phyloP scores from a whole-genome alignment of 2,888 invertebrate species.

The Malthinus seriepunctatus region DNA sequence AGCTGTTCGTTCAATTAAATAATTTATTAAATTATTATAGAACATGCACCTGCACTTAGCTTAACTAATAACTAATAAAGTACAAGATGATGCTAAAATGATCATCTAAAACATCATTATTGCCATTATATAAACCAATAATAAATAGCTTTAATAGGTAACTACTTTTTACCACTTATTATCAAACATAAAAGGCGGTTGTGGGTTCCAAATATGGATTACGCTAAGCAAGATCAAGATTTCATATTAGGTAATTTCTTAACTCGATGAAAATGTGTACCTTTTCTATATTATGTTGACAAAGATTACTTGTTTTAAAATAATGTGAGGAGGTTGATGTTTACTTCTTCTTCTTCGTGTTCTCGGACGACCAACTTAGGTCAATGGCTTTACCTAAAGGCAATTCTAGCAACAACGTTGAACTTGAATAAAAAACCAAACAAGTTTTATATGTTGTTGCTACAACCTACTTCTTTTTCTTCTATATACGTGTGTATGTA shows the following conservation, averaged over 20 bases:
- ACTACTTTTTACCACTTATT: not conserved
- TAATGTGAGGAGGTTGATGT: slow-evolving; percentile 22
- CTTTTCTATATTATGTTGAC: too few species aligned
- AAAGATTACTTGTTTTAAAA: not conserved
- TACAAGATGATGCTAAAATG: not conserved
- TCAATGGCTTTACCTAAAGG: slow-evolving; percentile 41
- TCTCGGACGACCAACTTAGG: slow-evolving; percentile 33
- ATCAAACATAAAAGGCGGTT: not conserved
- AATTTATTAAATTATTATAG: not conserved
- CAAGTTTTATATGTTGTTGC: slow-evolving; percentile 34
- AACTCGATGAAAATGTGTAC: slow-evolving; percentile 16
- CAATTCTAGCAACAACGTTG: slow-evolving; percentile 38
- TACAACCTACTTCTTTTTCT: slow-evolving; percentile 29
- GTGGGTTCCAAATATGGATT: slow-evolving; percentile 20
- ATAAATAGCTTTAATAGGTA: not conserved
- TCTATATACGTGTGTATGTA: too few species aligned
- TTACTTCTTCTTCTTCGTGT: slow-evolving; percentile 27
- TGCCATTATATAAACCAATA: not conserved
- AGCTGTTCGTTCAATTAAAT: too few species aligned
- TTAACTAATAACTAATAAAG: not conserved
- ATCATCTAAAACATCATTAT: not conserved
- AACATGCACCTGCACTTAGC: slow-evolving; percentile 1
- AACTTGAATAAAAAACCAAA: slow-evolving; percentile 42
- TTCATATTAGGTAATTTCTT: slow-evolving; percentile 30
- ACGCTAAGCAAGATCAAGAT: slow-evolving; percentile 12